These are phyloP conservation scores for Altica lythri DNA, from an alignment of 2,888 invertebrate species.

Conservation along the genomic window DNA sequence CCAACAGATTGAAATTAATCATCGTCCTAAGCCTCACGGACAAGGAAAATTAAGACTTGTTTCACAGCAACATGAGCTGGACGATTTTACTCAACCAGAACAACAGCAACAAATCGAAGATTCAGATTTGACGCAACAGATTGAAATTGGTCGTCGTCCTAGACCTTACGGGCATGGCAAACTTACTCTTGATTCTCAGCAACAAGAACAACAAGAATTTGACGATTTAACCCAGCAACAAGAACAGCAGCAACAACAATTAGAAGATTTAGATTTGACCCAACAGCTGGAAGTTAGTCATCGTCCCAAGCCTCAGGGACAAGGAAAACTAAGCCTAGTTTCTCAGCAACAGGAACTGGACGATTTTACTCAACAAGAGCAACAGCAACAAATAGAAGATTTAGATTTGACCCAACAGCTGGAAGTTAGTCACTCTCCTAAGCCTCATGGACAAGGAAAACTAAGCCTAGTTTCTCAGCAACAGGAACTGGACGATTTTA, in stretches of 20 bases:
- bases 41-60: slow-evolving; percentile 2
- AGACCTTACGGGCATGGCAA: slow-evolving; percentile 7
- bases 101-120: slow-evolving; percentile 27
- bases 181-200: slow-evolving; percentile 6
- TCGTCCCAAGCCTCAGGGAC: slow-evolving; percentile 11
- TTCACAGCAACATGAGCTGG: slow-evolving; percentile 8
- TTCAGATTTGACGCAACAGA: slow-evolving; percentile 19
- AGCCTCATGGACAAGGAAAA: slow-evolving; percentile 22
- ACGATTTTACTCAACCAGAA: too few relatives aligned
- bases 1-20: slow-evolving; percentile 23
- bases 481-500: too few relatives aligned
- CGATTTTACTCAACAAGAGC: too few relatives aligned
- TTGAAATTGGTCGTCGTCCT: slow-evolving; percentile 7
- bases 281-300: slow-evolving; percentile 33
- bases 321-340: slow-evolving; percentile 27
- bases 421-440: slow-evolving; percentile 14
- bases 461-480: slow-evolving; percentile 20
- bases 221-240: slow-evolving; percentile 21
- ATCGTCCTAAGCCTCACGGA: not conserved
- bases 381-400: slow-evolving; percentile 24
- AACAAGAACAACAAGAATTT: slow-evolving; percentile 27
- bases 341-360: slow-evolving; percentile 15
- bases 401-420: slow-evolving; percentile 39
- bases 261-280: slow-evolving; percentile 35
- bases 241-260: slow-evolving; percentile 16